Evolutionary conservation across 2,113 vertebrate genomes (phyloP).

Genomic region (Scalopus aquaticus): DNA sequence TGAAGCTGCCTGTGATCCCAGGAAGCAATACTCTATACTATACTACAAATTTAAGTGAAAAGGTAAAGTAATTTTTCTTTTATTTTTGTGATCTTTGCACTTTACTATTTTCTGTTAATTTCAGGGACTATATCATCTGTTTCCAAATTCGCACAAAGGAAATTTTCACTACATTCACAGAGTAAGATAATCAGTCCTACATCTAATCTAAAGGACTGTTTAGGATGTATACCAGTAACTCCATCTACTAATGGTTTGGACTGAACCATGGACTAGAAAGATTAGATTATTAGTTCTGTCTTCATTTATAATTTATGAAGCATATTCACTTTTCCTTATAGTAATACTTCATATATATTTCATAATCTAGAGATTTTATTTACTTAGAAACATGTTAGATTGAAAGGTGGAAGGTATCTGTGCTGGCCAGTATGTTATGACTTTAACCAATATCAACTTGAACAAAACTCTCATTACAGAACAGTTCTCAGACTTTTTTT

Average conservation of each 20-base stretch:
- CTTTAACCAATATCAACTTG: background rate
- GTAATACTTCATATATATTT: background rate
- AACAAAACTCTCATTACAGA: background rate
- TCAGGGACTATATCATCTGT: background rate
- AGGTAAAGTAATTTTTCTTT: conserved; percentile 61
- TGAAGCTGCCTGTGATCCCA: conserved; percentile 78
- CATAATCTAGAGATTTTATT: background rate
- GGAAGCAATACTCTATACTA: conserved; percentile 73
- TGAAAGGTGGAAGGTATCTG: background rate
- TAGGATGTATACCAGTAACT: background rate
- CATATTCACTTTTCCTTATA: background rate
- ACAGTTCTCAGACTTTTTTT: background rate
- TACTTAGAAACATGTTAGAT: background rate
- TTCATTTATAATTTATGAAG: background rate
- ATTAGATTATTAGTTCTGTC: background rate
- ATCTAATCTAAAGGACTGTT: background rate
- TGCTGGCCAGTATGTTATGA: background rate
- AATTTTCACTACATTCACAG: background rate
- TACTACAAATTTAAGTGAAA: conserved; percentile 76
- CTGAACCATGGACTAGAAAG: background rate
- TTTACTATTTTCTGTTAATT: background rate
- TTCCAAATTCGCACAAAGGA: background rate
- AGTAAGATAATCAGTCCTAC: background rate
- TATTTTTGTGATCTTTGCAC: background rate
- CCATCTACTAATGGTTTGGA: background rate